These are phyloP conservation scores for Cantharis rustica DNA, from an alignment of 2,888 invertebrate genomes.

Conservation along the genomic window DNA sequence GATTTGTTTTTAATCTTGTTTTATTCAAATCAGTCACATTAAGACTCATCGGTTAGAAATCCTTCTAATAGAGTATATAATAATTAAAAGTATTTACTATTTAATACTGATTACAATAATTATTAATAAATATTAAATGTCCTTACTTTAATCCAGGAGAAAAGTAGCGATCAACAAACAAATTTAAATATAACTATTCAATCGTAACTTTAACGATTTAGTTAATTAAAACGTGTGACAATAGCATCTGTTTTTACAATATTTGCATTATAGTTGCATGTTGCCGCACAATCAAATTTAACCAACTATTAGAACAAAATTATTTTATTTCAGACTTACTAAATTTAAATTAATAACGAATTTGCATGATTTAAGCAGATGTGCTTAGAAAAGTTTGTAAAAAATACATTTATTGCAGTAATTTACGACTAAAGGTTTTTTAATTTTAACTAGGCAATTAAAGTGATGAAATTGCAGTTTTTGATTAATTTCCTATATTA, in stretches of 20 bases:
- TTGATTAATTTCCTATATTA: neutral
- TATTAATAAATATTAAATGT: neutral
- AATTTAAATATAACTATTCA: slow-evolving; percentile 3
- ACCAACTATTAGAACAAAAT: slow-evolving; percentile 20
- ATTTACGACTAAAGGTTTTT: neutral
- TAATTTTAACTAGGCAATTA: neutral
- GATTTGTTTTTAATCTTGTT: too few relatives aligned
- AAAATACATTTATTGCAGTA: neutral
- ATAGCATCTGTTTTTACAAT: slow-evolving; percentile 25
- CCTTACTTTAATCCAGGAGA: neutral
- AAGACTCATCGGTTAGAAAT: too few relatives aligned
- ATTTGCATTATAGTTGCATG: slow-evolving; percentile 21
- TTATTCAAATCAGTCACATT: too few relatives aligned
- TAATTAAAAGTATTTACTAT: neutral
- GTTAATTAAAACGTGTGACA: slow-evolving; percentile 30
- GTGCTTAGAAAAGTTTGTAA: neutral
- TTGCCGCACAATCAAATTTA: slow-evolving; percentile 16
- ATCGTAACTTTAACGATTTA: slow-evolving; percentile 25
- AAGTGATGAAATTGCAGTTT: neutral
- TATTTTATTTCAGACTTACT: slow-evolving; percentile 19
- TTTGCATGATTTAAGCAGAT: slow-evolving; percentile 15
- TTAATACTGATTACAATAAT: neutral
- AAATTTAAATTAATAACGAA: slow-evolving; percentile 29
- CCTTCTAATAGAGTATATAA: too few relatives aligned
- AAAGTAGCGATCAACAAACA: neutral